Base-by-base conservation (phyloP, 2,888 invertebrate species). In the Ryuthela nishihirai region DNA sequence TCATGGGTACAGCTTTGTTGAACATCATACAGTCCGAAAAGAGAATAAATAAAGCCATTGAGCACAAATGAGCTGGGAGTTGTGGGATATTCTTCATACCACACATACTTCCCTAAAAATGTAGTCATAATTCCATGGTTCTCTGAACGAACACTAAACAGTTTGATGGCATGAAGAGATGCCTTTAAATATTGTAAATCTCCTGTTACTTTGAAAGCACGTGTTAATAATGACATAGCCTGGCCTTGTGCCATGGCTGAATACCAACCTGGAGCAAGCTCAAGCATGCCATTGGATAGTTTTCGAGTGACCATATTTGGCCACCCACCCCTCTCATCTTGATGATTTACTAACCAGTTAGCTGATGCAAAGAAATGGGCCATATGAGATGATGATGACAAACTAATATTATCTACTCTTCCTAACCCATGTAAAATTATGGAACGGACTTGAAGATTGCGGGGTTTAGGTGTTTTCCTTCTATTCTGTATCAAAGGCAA, bases 171-270 rank as follows among this genome's bases (percentile, higher is more conserved):
- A 64, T 83, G 80, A 32, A 83, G 75, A 1, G 97, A 97, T 0
- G 92, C 85, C 50, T 83, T 81, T 64, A 97, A 78, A 75, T 92
- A 98, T 54, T 78, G 77, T n/a, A 67, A 56, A 71, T 78, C 71
- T 39, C 82, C 81, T 23, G 90, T 90, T 73, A 85, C 84, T 42
- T 65, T 61, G 39, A 58, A 65, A 76, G 97, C 97, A 67, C 99
- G 81, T 0, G 91, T 83, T 46, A 99, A 79, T n/a, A 98, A 82
- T 0, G 97, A 97, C 67, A 99, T 87, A 7, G 75, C 78, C 60
- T 99, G 98, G 0, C 99, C 98, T 74, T 99, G 98, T 2, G 92
- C 94, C 99, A 99, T 99, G 1, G 97, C 92, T 0, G 95, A 97
- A 74, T 93, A 87, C 94, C 94, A 94, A 58, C 93, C 93, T 1